A percentile compares a stretch with the other conserved stretches of the same genome.
Evolutionary conservation across 2,797 vertebrate genomes (phyloP).

Genomic region (Mycteria americana): DNA sequence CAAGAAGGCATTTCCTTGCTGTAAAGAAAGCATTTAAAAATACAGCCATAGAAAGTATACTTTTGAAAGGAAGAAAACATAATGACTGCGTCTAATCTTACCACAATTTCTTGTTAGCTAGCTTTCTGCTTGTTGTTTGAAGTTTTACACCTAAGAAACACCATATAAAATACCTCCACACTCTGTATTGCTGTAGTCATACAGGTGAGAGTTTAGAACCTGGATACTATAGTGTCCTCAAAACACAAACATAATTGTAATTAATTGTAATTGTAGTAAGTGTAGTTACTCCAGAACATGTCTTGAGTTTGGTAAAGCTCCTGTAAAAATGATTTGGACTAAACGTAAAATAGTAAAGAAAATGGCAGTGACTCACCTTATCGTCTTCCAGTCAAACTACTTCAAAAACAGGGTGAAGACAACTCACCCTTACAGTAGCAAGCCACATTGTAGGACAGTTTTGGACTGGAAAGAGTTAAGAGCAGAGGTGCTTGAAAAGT

Average conservation of each 20-base stretch:
- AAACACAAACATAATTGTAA: background rate
- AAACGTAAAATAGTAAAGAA: too few relatives aligned
- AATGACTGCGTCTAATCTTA: rapidly evolving
- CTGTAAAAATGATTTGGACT: background rate
- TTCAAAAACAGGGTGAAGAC: background rate
- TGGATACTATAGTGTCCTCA: background rate
- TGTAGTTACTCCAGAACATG: background rate
- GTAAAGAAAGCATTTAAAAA: background rate
- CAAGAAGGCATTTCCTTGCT: background rate
- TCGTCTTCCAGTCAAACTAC: background rate
- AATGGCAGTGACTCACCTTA: background rate
- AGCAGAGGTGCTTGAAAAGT: rapidly evolving
- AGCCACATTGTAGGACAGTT: rapidly evolving
- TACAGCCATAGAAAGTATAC: background rate
- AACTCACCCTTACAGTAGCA: rapidly evolving
- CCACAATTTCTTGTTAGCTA: rapidly evolving
- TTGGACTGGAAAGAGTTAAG: background rate
- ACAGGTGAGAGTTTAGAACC: background rate
- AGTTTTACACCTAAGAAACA: background rate
- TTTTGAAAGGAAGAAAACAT: background rate
- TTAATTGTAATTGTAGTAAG: background rate
- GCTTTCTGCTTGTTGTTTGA: background rate
- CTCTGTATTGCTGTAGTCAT: background rate
- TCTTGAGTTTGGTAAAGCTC: background rate
- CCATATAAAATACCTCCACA: rapidly evolving